These are phyloP conservation scores for Nycticryphes semicollaris DNA, from an alignment of 2,113 vertebrate genomes.

Conservation along the genomic window DNA sequence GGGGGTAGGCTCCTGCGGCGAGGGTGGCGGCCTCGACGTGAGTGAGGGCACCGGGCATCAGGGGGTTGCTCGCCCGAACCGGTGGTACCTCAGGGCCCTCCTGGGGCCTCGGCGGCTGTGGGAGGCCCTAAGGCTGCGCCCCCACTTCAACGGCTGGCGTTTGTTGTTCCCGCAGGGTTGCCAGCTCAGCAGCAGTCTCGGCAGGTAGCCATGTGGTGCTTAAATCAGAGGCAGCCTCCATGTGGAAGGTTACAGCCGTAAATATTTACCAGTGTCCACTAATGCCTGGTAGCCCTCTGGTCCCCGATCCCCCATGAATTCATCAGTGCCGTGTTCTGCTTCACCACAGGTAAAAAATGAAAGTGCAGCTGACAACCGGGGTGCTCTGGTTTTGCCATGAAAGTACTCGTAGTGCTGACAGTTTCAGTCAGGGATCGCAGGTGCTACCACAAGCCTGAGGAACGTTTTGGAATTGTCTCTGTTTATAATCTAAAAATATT, in stretches of 20 bases:
- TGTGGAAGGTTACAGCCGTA: not conserved
- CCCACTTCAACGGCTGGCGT: rapidly evolving
- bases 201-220: rapidly evolving
- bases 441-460: not conserved
- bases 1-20: not conserved
- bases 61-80: not conserved
- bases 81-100: not conserved
- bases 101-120: not conserved
- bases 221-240: rapidly evolving
- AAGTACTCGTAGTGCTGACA: rapidly evolving
- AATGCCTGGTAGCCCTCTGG: not conserved
- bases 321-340: not conserved
- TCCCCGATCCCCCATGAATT: not conserved
- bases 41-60: rapidly evolving
- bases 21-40: too few relatives aligned
- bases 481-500: not conserved
- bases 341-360: conserved; percentile 23
- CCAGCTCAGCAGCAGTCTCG: not conserved
- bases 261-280: rapidly evolving
- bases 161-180: not conserved
- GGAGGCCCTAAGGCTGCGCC: not conserved
- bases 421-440: not conserved
- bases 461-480: not conserved
- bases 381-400: rapidly evolving
- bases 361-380: rapidly evolving